Conservation (phyloP, 2,888 invertebrate genomes). For the Tryphoninae sp. region DNA sequence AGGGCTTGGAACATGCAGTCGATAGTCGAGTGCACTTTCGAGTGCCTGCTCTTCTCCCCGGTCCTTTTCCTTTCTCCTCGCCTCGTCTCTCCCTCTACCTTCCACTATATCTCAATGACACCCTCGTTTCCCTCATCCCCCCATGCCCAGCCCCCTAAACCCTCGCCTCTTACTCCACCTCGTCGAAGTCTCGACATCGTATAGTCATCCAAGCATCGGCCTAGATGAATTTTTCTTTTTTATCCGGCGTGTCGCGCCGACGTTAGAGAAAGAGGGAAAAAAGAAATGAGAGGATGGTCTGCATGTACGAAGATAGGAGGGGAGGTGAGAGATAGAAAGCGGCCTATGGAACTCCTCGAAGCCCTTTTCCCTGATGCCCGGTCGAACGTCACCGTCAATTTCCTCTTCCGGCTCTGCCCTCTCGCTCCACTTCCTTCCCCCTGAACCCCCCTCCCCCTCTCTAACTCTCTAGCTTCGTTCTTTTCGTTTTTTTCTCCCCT, state of each 20-base stretch:
- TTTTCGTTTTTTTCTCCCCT: neutral
- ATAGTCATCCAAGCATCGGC: slow-evolving; percentile 41
- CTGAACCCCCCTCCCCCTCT: slow-evolving; percentile 7
- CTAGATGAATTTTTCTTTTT: slow-evolving; percentile 57
- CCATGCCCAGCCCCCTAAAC: slow-evolving; percentile 31
- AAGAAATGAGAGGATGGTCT: too few relatives aligned
- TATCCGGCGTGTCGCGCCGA: slow-evolving; percentile 44
- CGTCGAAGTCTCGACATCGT: slow-evolving; percentile 32
- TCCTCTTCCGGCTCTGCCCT: slow-evolving; percentile 59
- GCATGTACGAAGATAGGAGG: too few relatives aligned
- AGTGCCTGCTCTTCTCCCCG: slow-evolving; percentile 56
- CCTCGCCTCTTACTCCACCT: neutral
- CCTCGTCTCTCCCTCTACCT: slow-evolving; percentile 39
- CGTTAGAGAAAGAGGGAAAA: slow-evolving; percentile 14
- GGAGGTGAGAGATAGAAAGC: slow-evolving; percentile 5
- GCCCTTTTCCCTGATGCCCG: slow-evolving; percentile 40
- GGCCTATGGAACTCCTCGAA: slow-evolving; percentile 19
- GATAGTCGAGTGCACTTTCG: slow-evolving; percentile 64
- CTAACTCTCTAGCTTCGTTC: neutral
- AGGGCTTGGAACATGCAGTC: slow-evolving; percentile 49
- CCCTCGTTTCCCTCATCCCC: slow-evolving; percentile 40
- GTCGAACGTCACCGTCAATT: slow-evolving; percentile 63
- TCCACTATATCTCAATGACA: slow-evolving; percentile 61
- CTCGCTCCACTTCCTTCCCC: slow-evolving; percentile 49
- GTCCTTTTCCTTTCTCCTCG: slow-evolving; percentile 41